Evolutionary conservation across 2,113 vertebrate genomes (phyloP).

Genomic region (Thomomys bottae): DNA sequence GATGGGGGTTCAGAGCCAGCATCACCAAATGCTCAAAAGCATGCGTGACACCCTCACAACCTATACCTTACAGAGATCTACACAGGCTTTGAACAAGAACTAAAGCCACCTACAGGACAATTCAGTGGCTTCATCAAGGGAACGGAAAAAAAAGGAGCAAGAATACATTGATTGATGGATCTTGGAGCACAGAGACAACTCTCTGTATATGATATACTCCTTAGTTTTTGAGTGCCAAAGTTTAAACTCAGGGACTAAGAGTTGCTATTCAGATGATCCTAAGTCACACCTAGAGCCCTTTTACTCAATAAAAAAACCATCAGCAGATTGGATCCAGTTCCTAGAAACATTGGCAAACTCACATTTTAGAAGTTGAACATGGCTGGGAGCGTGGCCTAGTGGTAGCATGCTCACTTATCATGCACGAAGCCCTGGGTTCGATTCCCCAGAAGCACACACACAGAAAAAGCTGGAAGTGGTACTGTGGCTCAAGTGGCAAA

Average conservation of each 20-base stretch:
- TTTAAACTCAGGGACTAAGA: too few relatives aligned
- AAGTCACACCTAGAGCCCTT: too few relatives aligned
- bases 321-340: background rate
- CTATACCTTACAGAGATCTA: background rate
- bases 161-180: background rate
- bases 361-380: background rate
- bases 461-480: too few relatives aligned
- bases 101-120: background rate
- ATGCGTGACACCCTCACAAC: background rate
- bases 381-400: too few relatives aligned
- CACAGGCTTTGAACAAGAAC: background rate
- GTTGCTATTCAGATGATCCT: too few relatives aligned
- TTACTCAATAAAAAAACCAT: background rate
- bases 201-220: background rate
- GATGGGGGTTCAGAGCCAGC: background rate
- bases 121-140: background rate
- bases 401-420: too few relatives aligned
- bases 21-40: background rate
- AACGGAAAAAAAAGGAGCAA: background rate
- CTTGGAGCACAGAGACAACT: background rate
- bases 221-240: background rate
- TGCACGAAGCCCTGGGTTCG: too few relatives aligned
- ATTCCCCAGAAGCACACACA: too few relatives aligned
- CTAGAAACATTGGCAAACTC: background rate
- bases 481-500: too few relatives aligned